Conservation (phyloP, 2,888 invertebrate species). For the Nasonia oneida region DNA sequence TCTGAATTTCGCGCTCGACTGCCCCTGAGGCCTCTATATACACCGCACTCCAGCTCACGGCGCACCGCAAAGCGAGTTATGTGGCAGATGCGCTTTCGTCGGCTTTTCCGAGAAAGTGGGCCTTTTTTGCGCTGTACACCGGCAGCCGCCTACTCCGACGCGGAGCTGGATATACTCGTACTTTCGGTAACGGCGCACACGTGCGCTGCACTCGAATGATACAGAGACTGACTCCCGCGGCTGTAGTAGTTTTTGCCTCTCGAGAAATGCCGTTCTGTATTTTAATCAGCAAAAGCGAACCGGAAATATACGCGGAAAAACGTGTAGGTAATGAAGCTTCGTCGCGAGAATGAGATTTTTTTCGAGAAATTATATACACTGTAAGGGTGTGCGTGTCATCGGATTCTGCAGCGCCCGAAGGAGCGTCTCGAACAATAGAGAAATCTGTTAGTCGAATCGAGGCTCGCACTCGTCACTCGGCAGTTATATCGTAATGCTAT, state of each 20-base stretch:
- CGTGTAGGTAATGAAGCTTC: neutral
- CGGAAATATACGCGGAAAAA: neutral
- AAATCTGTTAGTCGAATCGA: slow-evolving; percentile 26
- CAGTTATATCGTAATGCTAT: neutral
- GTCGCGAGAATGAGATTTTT: neutral
- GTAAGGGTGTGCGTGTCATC: neutral
- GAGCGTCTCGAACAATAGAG: slow-evolving; percentile 30
- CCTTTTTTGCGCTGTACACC: slow-evolving; percentile 7
- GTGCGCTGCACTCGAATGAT: neutral
- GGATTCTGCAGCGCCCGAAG: neutral
- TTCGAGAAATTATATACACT: neutral
- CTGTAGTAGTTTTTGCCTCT: neutral
- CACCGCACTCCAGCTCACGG: too few relatives aligned
- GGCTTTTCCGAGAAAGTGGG: slow-evolving; percentile 50
- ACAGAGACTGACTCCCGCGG: neutral
- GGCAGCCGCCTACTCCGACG: neutral
- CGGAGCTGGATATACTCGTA: neutral
- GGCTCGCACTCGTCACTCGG: neutral
- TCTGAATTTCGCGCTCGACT: slow-evolving; percentile 29
- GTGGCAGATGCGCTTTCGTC: slow-evolving; percentile 46
- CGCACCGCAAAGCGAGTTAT: slow-evolving; percentile 34
- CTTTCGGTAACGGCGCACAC: slow-evolving; percentile 32
- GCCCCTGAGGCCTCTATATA: neutral
- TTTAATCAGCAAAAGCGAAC: neutral
- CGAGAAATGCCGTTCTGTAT: neutral